These are phyloP conservation scores for Eurytemora carolleeae DNA, from an alignment of 1,140 invertebrate species.

Conservation along the genomic window DNA sequence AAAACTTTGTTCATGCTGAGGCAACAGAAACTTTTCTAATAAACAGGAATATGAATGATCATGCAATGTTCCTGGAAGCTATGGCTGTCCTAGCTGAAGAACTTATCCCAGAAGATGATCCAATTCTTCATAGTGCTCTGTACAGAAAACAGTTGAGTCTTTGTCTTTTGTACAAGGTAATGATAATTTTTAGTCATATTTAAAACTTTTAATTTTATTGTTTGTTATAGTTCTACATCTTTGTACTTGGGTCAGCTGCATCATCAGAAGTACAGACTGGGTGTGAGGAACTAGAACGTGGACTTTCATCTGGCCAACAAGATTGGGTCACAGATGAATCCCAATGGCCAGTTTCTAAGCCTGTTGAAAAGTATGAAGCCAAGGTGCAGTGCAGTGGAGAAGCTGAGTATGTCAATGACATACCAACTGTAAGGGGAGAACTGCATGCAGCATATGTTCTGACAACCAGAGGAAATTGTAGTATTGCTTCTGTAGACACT, in stretches of 20 bases:
- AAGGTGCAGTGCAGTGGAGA: constrained; percentile 43
- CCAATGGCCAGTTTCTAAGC: constrained; percentile 55
- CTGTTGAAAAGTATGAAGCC: constrained; percentile 52
- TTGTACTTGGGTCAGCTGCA: constrained; percentile 18
- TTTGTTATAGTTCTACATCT: constrained; percentile 20
- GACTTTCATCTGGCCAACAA: constrained; percentile 45
- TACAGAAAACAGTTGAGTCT: constrained; percentile 40
- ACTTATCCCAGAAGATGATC: constrained; percentile 36
- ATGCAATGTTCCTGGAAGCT: constrained; percentile 34
- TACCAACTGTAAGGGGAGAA: constrained; percentile 24
- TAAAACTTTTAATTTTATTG: not conserved
- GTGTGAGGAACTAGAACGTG: constrained; percentile 26
- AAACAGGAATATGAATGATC: constrained; percentile 34
- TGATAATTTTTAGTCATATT: constrained; percentile 6
- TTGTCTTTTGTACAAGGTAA: constrained; percentile 52
- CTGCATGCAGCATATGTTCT: constrained; percentile 28
- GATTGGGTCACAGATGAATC: constrained; percentile 45
- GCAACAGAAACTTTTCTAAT: constrained; percentile 41
- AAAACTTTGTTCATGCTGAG: constrained; percentile 32
- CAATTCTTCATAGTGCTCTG: constrained; percentile 40
- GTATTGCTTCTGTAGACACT: constrained; percentile 22
- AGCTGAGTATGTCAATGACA: constrained; percentile 30
- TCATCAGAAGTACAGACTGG: constrained; percentile 23
- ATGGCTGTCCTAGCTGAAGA: constrained; percentile 36
- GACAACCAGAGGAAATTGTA: constrained; percentile 24